Conservation (phyloP, 1,140 invertebrate genomes). For the Phocides pigmalion region DNA sequence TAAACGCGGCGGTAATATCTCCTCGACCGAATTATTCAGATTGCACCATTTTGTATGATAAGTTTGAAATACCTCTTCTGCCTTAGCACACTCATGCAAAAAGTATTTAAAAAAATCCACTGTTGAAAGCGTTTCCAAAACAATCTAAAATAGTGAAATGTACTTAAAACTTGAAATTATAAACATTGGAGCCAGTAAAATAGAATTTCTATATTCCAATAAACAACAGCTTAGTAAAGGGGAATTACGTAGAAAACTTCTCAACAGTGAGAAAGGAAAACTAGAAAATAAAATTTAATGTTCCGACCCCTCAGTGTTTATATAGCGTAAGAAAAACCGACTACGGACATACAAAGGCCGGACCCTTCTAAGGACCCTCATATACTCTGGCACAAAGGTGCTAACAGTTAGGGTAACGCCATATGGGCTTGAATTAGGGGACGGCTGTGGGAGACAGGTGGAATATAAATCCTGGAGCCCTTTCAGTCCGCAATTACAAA, state of each 20-base stretch:
- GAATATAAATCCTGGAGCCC: conserved; percentile 17
- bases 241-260: conserved; percentile 16
- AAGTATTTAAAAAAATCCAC: too few species aligned
- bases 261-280: conserved; percentile 20
- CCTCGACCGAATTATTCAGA: too few species aligned
- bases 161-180: too few species aligned
- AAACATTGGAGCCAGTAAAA: too few species aligned
- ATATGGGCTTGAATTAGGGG: conserved; percentile 26
- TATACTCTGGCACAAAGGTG: conserved; percentile 28
- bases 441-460: conserved; percentile 27
- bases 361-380: conserved; percentile 27
- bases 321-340: conserved; percentile 28
- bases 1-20: too few species aligned
- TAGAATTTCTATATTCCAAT: conserved; percentile 28
- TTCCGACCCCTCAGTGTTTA: conserved; percentile 18
- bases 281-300: conserved; percentile 33
- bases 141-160: too few species aligned
- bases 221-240: conserved; percentile 12
- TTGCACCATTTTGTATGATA: too few species aligned
- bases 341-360: conserved; percentile 20
- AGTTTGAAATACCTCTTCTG: too few species aligned
- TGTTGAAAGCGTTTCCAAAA: too few species aligned
- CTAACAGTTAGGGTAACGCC: conserved; percentile 27
- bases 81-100: too few species aligned
- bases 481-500: conserved; percentile 28